Percentiles rank a stretch among this genome's conserved stretches.
phyloP scores from a whole-genome alignment of 2,888 invertebrate species.

The Plebejus argus region DNA sequence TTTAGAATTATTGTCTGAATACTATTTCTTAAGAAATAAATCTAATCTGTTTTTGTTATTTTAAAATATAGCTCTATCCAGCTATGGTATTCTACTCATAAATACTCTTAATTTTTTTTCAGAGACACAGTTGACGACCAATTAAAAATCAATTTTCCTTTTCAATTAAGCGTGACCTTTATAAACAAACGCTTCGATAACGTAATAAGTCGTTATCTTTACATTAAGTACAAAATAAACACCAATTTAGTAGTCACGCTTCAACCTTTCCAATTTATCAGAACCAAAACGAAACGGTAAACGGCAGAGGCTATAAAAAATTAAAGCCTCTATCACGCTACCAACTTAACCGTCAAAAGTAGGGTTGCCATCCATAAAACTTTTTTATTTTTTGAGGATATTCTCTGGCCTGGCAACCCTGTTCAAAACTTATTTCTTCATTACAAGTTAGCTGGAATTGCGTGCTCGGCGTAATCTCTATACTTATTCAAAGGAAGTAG shows the following conservation, averaged over 20 bases:
- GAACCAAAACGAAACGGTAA: not conserved
- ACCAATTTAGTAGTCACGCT: slow-evolving; percentile 12
- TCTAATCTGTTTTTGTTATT: not conserved
- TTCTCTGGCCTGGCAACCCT: slow-evolving; percentile 35
- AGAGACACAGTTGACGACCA: not conserved
- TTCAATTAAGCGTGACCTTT: not conserved
- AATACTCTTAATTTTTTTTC: not conserved
- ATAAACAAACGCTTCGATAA: not conserved
- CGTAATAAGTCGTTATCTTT: not conserved
- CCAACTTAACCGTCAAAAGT: not conserved
- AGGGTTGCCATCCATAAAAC: not conserved
- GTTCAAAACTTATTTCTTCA: slow-evolving; percentile 33
- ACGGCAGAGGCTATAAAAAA: not conserved
- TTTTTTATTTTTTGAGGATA: slow-evolving; percentile 29
- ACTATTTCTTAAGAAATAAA: not conserved
- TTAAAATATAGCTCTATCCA: too few relatives aligned
- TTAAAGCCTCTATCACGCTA: slow-evolving; percentile 11
- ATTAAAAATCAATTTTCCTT: not conserved
- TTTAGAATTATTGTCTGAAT: not conserved
- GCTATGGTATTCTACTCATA: not conserved
- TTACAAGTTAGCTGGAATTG: slow-evolving; percentile 27
- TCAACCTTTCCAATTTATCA: not conserved
- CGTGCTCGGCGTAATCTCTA: slow-evolving; percentile 33
- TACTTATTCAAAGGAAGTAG: slow-evolving; percentile 34
- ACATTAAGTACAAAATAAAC: slow-evolving; percentile 8